These are phyloP conservation scores for Ceriagrion tenellum DNA, from an alignment of 2,888 invertebrate species.

Conservation along the genomic window DNA sequence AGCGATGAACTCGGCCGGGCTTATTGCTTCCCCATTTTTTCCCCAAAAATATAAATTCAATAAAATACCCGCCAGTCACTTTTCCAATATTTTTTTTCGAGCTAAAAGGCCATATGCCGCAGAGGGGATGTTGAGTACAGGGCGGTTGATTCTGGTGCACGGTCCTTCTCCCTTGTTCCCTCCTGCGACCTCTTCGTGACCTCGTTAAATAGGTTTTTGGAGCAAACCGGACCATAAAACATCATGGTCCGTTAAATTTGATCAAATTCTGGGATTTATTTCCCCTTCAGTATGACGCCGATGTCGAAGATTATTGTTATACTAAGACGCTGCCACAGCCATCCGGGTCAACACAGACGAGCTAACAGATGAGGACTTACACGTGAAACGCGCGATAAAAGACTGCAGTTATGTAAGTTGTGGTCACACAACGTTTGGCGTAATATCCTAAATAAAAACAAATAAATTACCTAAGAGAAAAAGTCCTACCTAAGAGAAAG, in stretches of 20 bases:
- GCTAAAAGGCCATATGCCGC: background rate
- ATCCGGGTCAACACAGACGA: no score
- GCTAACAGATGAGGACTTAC: no score
- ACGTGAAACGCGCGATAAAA: no score
- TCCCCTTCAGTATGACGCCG: no score
- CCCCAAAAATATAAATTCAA: background rate
- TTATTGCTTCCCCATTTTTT: background rate
- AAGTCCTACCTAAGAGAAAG: no score
- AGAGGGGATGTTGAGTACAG: background rate
- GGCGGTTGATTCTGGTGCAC: background rate
- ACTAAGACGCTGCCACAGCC: no score
- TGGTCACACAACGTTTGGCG: no score
- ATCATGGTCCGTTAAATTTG: background rate
- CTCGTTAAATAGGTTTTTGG: background rate
- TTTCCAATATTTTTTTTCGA: background rate
- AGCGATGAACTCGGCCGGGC: no score
- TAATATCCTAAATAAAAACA: no score
- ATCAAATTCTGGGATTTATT: background rate
- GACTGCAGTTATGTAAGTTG: no score
- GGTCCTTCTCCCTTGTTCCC: background rate
- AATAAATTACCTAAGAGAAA: no score
- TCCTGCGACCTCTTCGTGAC: background rate
- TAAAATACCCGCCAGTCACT: background rate
- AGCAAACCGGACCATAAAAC: background rate
- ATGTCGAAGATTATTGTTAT: no score